These are phyloP conservation scores for Merluccius polli DNA, from an alignment of 2,797 vertebrate genomes.

Conservation along the genomic window DNA sequence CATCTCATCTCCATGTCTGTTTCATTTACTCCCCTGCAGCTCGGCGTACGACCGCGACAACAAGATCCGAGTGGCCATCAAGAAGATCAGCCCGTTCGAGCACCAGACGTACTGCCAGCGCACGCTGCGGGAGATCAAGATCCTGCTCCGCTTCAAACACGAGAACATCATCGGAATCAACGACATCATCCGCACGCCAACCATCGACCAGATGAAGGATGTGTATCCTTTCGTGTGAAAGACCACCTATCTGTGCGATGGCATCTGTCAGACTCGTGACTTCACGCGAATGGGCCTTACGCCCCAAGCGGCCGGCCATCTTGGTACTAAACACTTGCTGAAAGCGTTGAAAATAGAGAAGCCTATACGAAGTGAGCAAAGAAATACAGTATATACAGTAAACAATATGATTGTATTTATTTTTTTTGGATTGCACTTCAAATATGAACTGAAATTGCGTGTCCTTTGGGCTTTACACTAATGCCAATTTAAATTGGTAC, in stretches of 20 bases:
- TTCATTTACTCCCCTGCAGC: conserved; percentile 51
- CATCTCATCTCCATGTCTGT: background rate
- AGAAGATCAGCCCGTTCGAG: conserved; percentile 91
- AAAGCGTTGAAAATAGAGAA: background rate
- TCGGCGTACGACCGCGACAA: conserved; percentile 80
- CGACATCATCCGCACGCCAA: conserved; percentile 81
- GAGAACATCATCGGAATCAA: conserved; percentile 91
- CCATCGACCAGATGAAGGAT: conserved; percentile 85
- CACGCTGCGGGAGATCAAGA: conserved; percentile 88
- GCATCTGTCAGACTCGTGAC: background rate
- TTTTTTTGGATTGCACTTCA: background rate
- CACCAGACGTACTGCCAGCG: conserved; percentile 92
- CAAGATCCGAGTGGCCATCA: conserved; percentile 84
- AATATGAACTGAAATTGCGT: background rate
- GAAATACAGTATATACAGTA: background rate
- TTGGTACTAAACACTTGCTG: background rate
- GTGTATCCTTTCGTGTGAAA: conserved; percentile 78
- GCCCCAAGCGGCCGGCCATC: background rate
- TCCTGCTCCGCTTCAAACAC: conserved; percentile 85
- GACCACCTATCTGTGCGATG: background rate
- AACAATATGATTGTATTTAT: background rate
- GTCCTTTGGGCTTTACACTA: background rate
- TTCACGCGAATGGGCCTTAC: no score
- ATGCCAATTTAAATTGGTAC: background rate
- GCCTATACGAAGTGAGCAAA: background rate